A percentile compares a stretch with the other conserved stretches of the same genome.
These are phyloP conservation scores for Sarcophaga carnaria DNA, from an alignment of 2,888 invertebrate genomes.

Conservation along the genomic window DNA sequence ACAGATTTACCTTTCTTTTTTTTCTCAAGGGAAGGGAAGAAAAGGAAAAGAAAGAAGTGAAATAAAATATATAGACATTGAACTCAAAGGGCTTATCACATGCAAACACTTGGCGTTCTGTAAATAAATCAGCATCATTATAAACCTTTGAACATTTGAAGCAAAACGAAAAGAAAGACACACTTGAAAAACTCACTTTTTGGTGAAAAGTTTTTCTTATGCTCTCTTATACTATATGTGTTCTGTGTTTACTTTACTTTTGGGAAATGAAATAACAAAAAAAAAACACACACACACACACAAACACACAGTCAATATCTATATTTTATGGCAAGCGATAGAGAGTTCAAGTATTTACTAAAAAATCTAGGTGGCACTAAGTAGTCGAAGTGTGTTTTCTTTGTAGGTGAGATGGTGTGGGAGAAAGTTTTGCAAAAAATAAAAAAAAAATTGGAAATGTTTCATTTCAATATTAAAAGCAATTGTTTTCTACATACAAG, in stretches of 20 bases:
- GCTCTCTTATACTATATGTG: not conserved
- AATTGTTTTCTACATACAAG: too few species aligned
- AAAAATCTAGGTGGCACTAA: not conserved
- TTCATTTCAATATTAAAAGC: too few species aligned
- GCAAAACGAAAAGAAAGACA: constrained; percentile 30
- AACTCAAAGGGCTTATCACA: constrained; percentile 51
- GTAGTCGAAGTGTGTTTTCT: too few species aligned
- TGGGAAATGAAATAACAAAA: not conserved
- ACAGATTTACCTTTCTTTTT: not conserved
- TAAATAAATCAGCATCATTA: constrained; percentile 67
- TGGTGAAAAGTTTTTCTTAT: constrained; percentile 41
- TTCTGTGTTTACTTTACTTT: not conserved
- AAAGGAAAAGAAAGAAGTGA: not conserved
- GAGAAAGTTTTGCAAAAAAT: too few species aligned
- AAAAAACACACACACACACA: too few species aligned
- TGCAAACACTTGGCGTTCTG: constrained; percentile 60
- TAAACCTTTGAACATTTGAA: constrained; percentile 41
- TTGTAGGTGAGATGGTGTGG: too few species aligned
- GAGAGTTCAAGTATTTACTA: not conserved
- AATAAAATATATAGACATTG: constrained; percentile 10
- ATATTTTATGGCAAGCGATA: not conserved
- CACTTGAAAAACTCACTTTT: constrained; percentile 45
- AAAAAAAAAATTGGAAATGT: too few species aligned
- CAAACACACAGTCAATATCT: not conserved
- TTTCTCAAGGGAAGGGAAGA: not conserved